Evolutionary conservation across 64 coral and sea anemone species (phyloP).

Genomic region (Astreopora myriophthalma): DNA sequence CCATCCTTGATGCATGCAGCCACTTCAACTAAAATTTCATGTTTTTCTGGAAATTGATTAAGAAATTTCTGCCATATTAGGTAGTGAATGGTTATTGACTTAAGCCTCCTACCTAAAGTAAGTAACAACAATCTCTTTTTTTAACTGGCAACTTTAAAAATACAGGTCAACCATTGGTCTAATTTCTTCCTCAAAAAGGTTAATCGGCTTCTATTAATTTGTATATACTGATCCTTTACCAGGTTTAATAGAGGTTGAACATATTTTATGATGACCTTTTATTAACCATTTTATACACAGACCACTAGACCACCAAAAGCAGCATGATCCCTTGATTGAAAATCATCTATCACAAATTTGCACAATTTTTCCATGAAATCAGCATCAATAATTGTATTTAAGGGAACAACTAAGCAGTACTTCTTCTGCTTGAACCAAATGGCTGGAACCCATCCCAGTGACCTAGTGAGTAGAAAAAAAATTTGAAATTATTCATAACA

Average conservation of each 20-base stretch:
- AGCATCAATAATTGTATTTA: neutral
- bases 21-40: neutral
- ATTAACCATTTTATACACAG: neutral
- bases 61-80: neutral
- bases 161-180: neutral
- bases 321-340: neutral
- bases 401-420: constrained; percentile 14
- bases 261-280: neutral
- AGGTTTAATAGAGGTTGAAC: neutral
- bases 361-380: neutral
- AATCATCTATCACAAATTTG: neutral
- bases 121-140: neutral
- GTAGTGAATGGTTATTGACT: neutral
- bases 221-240: neutral
- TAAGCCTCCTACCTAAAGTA: neutral
- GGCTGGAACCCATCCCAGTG: constrained; percentile 54
- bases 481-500: neutral
- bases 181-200: neutral
- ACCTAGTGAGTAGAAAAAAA: neutral
- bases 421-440: constrained; percentile 1
- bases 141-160: neutral
- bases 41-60: neutral
- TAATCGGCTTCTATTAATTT: neutral
- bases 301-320: neutral
- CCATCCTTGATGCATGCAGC: neutral